Evolutionary conservation across 2,797 vertebrate species (phyloP).

Genomic region (Hippopotamyrus pictus): DNA sequence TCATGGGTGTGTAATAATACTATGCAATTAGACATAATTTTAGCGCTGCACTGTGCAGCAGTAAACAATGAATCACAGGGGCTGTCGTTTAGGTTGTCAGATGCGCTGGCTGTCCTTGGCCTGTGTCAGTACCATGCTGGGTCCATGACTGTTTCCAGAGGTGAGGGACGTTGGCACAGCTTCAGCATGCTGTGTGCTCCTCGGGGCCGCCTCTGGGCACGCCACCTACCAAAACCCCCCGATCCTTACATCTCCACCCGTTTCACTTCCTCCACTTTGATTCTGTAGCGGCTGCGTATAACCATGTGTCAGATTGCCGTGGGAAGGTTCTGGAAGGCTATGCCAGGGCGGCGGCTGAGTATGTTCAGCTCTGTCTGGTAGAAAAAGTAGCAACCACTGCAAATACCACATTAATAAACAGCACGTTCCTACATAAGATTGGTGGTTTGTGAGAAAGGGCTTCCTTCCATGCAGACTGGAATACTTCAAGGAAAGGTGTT

Average conservation of each 20-base stretch:
- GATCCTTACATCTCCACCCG: background rate
- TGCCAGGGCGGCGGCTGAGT: background rate
- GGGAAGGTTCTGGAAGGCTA: background rate
- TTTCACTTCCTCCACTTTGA: background rate
- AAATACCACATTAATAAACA: background rate
- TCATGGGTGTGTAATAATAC: conserved; percentile 54
- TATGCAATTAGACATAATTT: conserved; percentile 56
- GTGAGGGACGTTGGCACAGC: background rate
- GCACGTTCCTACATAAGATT: background rate
- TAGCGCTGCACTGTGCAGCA: conserved; percentile 57
- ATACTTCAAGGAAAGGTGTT: background rate
- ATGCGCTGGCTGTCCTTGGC: background rate
- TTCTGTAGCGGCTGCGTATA: background rate
- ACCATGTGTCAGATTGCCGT: background rate
- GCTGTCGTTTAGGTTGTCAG: background rate
- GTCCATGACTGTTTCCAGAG: background rate
- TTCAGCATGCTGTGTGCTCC: background rate
- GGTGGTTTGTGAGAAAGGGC: background rate
- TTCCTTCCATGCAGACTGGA: background rate
- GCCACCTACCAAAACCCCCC: background rate
- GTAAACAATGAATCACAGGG: conserved; percentile 50
- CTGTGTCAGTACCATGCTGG: background rate
- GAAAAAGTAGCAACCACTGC: background rate
- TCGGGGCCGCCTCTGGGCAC: background rate
- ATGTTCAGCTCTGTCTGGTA: background rate